Conservation (phyloP, 2,797 vertebrate genomes). For the Phoxinus dragarum region DNA sequence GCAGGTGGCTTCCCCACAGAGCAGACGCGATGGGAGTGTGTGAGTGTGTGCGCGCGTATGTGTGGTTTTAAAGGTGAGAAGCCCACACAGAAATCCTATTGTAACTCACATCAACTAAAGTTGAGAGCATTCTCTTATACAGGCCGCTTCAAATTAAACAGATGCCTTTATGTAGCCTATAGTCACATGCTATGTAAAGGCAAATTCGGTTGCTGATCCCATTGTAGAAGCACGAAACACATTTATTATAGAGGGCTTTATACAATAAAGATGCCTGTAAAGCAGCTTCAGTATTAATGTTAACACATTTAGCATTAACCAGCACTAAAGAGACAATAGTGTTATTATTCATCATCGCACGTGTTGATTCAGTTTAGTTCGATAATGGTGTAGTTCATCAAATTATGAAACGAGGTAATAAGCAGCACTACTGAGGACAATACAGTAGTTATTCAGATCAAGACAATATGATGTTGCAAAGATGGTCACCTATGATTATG, state of each 20-base stretch:
- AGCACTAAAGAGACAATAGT: background rate
- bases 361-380: background rate
- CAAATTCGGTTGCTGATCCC: background rate
- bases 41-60: constrained; percentile 31
- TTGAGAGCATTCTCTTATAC: background rate
- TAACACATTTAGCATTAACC: no score
- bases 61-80: constrained; percentile 52
- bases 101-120: constrained; percentile 16
- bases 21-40: constrained; percentile 44
- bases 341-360: no score
- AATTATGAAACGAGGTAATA: background rate
- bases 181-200: background rate
- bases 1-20: constrained; percentile 65
- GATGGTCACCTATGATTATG: background rate
- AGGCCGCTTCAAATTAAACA: background rate
- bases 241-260: background rate
- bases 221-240: background rate
- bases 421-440: background rate
- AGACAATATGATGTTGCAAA: background rate
- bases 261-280: background rate
- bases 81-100: constrained; percentile 50
- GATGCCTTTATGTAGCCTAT: background rate
- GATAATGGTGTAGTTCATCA: background rate
- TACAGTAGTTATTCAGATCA: background rate
- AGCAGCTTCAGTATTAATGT: background rate